Percentiles rank a stretch among this genome's conserved stretches.
These are phyloP conservation scores for Momotus momota DNA, from an alignment of 2,797 vertebrate species.

Conservation along the genomic window DNA sequence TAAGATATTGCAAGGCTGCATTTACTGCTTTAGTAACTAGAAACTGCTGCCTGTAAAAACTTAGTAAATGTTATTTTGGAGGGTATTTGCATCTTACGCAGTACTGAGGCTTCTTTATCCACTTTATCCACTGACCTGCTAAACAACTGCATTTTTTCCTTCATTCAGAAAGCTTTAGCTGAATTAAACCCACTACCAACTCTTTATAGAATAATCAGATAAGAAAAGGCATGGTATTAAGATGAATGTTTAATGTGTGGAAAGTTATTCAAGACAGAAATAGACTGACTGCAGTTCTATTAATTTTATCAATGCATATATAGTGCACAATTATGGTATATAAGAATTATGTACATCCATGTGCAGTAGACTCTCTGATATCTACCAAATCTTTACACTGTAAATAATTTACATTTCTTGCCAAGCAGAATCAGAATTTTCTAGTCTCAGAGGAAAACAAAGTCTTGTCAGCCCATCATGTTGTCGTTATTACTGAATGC, in stretches of 20 bases:
- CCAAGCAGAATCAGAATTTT: constrained; percentile 46
- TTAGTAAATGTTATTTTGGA: constrained; percentile 18
- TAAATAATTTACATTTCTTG: constrained; percentile 66
- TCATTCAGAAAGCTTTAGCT: neutral
- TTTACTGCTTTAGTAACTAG: neutral
- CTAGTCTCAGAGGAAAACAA: constrained; percentile 51
- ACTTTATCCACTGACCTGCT: neutral
- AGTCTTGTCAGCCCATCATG: constrained; percentile 53
- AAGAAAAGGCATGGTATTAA: constrained; percentile 45
- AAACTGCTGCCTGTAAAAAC: constrained; percentile 22
- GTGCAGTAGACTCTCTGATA: neutral
- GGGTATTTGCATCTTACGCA: neutral
- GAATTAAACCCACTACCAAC: neutral
- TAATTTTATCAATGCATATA: neutral
- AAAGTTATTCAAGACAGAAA: constrained; percentile 66
- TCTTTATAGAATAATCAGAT: constrained; percentile 5
- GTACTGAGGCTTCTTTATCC: neutral
- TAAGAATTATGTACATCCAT: constrained; percentile 26
- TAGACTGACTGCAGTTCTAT: constrained; percentile 53
- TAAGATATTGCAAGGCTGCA: neutral
- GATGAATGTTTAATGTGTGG: constrained; percentile 58
- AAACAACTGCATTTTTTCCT: constrained; percentile 10
- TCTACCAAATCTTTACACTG: constrained; percentile 37
- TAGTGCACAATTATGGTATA: neutral
- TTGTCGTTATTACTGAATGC: constrained; percentile 60